Evolutionary conservation across 2,113 vertebrate species (phyloP).

Genomic region (Apodemus speciosus): DNA sequence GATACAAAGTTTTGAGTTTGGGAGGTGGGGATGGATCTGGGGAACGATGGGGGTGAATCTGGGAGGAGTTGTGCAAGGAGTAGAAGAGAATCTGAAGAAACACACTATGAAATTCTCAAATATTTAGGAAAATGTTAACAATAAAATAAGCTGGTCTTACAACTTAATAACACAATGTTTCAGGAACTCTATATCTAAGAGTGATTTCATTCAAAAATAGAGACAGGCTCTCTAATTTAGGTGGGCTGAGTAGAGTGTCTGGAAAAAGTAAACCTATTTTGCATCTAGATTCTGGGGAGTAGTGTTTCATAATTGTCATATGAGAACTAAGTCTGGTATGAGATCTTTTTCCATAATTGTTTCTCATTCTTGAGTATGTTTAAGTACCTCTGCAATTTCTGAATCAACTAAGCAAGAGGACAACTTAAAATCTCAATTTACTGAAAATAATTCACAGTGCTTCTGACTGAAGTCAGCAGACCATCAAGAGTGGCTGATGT

Average conservation of each 20-base stretch:
- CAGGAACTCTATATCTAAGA: neutral
- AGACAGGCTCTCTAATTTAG: neutral
- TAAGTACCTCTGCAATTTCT: neutral
- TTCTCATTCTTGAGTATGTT: neutral
- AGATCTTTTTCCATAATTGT: neutral
- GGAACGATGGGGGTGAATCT: neutral
- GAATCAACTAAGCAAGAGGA: constrained; percentile 9
- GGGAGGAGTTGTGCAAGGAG: neutral
- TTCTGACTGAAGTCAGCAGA: neutral
- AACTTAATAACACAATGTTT: neutral
- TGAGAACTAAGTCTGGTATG: neutral
- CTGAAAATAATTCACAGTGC: neutral
- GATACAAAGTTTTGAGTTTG: neutral
- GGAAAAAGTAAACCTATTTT: neutral
- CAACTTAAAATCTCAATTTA: constrained; percentile 8
- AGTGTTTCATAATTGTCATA: neutral
- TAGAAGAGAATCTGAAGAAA: neutral
- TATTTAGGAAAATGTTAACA: neutral
- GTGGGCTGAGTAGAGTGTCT: neutral
- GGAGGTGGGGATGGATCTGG: neutral
- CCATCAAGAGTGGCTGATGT: neutral
- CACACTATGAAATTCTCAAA: neutral
- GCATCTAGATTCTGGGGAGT: neutral
- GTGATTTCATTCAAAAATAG: neutral
- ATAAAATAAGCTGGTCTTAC: neutral